Evolutionary conservation across 2,888 invertebrate genomes (phyloP), one percentile per base, ranked within the genome.

Genomic region (Philereme transversata): DNA sequence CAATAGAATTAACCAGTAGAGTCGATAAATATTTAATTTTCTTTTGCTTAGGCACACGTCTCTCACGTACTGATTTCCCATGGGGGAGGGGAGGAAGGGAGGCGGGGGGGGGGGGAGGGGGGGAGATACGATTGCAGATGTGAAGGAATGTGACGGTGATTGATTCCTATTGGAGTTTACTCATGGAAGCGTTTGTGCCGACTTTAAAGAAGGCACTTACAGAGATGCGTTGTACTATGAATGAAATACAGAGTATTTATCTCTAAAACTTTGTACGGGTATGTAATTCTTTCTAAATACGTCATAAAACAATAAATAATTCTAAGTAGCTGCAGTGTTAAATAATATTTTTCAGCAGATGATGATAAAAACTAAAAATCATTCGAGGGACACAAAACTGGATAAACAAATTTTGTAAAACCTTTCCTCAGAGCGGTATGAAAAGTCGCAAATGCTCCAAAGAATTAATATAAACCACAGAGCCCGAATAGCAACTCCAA

Each of bases 21-120:
- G 62, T 59, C 59, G 59, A 65, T 70, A 64, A 70, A 70, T 70
- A 70, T 67, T 70, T 70, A 70, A 70, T 70, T 68, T 65, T 43
- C 63, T 60, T 65, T 62, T 62, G 65, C 68, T 69, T 70, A 70
- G 65, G 65, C 66, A 62, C 70, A 64, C 65, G 68, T 70, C 67
- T 64, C 55, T 47, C 57, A 61, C 54, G 61, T 22, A 53, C 52
- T 63, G 68, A 68, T 70, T 70, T 68, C 70, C 70, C 68, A 51
- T 54, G 51, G 55, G 64, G 50, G 60, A 22, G 38, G 49, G 57
- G 44, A 56, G 51, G 49, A 47, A 44, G 22, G 47, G 44, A 50
- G 49, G 54, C 52, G 64, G 47, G 60, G 38, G 55, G 64, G 50
- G 60, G 38, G 49, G 57, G 44, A 56, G 53, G 49, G 45, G 46